phyloP scores from a whole-genome alignment of 92 coral and sea anemone species.

The Bergia puertoricense region DNA sequence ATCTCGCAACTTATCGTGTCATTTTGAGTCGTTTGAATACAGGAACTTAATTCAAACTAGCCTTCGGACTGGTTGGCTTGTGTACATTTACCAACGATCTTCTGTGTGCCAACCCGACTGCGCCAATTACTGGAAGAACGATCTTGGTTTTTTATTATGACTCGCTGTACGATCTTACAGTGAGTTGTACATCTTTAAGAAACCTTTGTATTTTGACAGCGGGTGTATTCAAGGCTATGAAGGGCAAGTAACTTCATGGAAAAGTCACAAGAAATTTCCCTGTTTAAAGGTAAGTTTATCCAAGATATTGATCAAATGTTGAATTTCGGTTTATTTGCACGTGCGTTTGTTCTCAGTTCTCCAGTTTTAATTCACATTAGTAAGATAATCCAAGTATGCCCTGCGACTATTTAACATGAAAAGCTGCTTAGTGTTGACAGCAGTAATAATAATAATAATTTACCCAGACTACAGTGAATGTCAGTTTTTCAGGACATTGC shows the following conservation, averaged over 20 bases:
- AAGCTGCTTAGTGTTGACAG: neutral
- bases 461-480: neutral
- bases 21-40: neutral
- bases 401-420: neutral
- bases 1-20: neutral
- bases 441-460: too few relatives aligned
- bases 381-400: neutral
- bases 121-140: neutral
- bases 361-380: neutral
- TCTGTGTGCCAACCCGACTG: neutral
- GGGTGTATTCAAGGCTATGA: neutral
- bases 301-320: neutral
- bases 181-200: neutral
- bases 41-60: neutral
- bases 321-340: neutral
- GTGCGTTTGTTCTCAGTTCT: neutral
- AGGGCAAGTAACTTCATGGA: conserved; percentile 1
- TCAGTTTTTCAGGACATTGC: neutral
- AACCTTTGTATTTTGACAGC: neutral
- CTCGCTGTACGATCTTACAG: neutral
- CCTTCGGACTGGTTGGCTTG: neutral
- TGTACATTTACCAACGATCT: neutral
- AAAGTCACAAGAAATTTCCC: neutral
- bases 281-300: conserved; percentile 18
- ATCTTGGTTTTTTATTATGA: neutral